Conservation (phyloP, 2,113 vertebrate species). For the Engystomops pustulosus region DNA sequence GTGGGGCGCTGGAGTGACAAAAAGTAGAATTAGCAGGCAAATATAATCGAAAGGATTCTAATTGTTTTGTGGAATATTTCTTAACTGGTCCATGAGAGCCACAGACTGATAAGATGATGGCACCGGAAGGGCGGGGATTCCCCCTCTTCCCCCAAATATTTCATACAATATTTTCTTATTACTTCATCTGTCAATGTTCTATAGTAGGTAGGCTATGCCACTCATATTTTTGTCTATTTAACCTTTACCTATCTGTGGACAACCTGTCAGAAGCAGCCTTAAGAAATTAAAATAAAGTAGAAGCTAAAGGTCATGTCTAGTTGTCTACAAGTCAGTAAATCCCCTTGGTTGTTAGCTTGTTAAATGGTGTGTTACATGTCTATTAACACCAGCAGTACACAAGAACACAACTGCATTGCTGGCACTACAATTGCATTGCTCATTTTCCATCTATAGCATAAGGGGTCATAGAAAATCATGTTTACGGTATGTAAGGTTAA, state of each 20-base stretch:
- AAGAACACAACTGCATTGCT: background rate
- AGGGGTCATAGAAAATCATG: background rate
- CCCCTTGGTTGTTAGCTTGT: background rate
- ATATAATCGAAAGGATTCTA: too few species aligned
- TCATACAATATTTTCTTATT: too few species aligned
- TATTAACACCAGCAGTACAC: conserved; percentile 1
- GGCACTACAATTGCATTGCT: background rate
- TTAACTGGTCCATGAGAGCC: too few species aligned
- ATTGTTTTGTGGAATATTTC: too few species aligned
- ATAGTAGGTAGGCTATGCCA: background rate
- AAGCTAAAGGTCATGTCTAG: conserved; percentile 35
- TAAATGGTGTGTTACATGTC: conserved; percentile 21
- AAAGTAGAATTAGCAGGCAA: too few species aligned
- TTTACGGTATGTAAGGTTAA: background rate
- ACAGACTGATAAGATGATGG: too few species aligned
- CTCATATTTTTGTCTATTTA: background rate
- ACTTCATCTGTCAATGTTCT: background rate
- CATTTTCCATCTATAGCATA: background rate
- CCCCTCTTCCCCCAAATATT: too few species aligned
- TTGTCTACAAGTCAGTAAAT: conserved; percentile 36
- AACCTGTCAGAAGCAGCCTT: background rate
- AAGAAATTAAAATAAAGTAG: background rate
- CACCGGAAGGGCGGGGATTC: too few species aligned
- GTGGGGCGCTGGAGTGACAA: too few species aligned
- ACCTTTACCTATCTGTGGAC: conserved; percentile 23